Evolutionary conservation across 2,113 vertebrate genomes (phyloP).

Genomic region (Tringa solitaria): DNA sequence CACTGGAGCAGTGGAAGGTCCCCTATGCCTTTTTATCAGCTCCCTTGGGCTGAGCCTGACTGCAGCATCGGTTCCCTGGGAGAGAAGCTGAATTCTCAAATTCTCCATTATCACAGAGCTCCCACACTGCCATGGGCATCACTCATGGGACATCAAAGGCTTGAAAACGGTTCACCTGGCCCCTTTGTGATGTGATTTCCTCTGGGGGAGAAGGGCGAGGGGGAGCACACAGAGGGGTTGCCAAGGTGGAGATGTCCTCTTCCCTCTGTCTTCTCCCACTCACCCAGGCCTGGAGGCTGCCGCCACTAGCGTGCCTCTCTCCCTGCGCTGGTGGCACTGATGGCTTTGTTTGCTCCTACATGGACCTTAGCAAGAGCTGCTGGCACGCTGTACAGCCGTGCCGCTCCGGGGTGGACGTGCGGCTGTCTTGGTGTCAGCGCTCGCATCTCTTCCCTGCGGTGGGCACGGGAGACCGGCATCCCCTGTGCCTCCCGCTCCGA

Average conservation of each 20-base stretch:
- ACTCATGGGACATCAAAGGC: neutral
- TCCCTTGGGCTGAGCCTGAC: neutral
- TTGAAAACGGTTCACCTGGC: neutral
- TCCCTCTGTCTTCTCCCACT: neutral
- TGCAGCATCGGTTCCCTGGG: neutral
- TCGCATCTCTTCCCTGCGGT: neutral
- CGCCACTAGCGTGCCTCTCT: neutral
- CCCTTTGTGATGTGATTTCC: neutral
- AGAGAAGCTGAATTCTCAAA: neutral
- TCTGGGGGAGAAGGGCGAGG: rapidly evolving
- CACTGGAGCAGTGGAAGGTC: neutral
- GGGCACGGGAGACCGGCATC: neutral
- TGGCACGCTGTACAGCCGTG: rapidly evolving
- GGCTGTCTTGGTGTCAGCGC: neutral
- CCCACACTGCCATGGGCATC: neutral
- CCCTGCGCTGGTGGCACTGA: neutral
- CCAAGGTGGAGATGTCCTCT: rapidly evolving
- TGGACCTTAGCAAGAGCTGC: neutral
- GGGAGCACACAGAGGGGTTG: neutral
- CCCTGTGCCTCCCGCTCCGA: neutral
- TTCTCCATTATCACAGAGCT: neutral
- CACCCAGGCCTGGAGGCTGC: neutral
- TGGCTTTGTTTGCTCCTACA: neutral
- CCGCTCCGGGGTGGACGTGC: rapidly evolving
- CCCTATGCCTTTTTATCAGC: neutral